Evolutionary conservation across 2,888 invertebrate species (phyloP), one percentile per base, ranked within the genome.

Genomic region (Cataglyphis cursor): DNA sequence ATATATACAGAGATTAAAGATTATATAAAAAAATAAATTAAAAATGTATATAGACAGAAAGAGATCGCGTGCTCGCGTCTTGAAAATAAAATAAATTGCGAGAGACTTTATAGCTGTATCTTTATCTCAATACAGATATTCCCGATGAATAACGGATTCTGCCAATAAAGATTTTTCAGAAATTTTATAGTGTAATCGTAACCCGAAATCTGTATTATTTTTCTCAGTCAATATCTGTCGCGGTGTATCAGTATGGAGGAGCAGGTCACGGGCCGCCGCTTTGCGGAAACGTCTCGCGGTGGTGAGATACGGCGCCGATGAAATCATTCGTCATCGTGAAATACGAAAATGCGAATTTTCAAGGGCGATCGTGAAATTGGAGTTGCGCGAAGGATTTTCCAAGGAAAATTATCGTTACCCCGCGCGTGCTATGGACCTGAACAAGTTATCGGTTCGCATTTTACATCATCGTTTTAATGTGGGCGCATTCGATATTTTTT

Each of bases 291-390:
- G 57, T 68, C 15, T 38, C 24, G 28, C n/a, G 5, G 6, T 57
- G 41, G 31, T 6, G 28, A 54, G 15, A 10, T 57, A n/a, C 21
- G 41, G 31, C 54, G 44, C n/a, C 57, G 31, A 59, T 70, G 44
- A 78, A 59, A 59, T 70, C 2, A 54, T 54, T 5, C n/a, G 28
- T 9, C 51, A 15, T 44, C 57, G 78, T 31, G 18, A 76, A 68
- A 78, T 28, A 78, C 18, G 31, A 70, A 59, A 78, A 70, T 21
- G 78, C 57, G 72, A 1, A 78, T 59, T 78, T 59, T 44, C 78
- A 78, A 78, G 72, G 78, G 44, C 59, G 59, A 57, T 21, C 72
- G 72, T 44, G 78, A 78, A 78, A 78, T 59, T 70, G 59, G 57
- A 44, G 57, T 18, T 28, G 70, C 8, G 21, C 57, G 70, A 76